phyloP scores from a whole-genome alignment of 2,113 vertebrate species.

The Myiozetetes cayanensis region DNA sequence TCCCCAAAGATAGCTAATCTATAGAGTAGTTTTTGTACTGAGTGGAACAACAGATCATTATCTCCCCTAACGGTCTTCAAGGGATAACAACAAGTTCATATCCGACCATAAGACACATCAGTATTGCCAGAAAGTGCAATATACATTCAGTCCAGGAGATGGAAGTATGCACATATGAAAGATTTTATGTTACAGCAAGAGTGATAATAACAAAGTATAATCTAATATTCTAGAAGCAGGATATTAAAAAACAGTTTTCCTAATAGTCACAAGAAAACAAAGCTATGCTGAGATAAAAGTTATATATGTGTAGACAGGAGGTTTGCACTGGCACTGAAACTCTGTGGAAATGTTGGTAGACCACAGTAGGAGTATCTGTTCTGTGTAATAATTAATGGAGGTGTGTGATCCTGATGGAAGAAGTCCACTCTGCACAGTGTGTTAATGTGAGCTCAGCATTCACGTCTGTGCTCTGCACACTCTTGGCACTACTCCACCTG shows the following conservation, averaged over 20 bases:
- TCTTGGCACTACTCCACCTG: background rate
- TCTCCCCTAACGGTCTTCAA: background rate
- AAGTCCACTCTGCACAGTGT: background rate
- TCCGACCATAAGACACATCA: too few species aligned
- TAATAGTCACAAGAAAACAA: background rate
- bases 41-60: background rate
- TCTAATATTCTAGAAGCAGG: background rate
- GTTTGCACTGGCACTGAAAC: background rate
- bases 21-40: background rate
- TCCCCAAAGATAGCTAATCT: background rate
- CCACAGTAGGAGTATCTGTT: background rate
- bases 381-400: background rate
- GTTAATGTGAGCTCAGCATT: background rate
- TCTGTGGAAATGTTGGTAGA: background rate
- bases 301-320: background rate
- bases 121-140: background rate
- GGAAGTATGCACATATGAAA: background rate
- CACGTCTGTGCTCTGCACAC: fast-evolving
- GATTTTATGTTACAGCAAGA: background rate
- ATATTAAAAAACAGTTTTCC: background rate
- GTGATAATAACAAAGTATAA: background rate
- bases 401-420: background rate
- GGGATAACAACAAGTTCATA: background rate
- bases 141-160: background rate
- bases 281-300: background rate